Evolutionary conservation across 2,888 invertebrate genomes (phyloP), one percentile per base, ranked within the genome.

Genomic region (Napeogenes inachia): DNA sequence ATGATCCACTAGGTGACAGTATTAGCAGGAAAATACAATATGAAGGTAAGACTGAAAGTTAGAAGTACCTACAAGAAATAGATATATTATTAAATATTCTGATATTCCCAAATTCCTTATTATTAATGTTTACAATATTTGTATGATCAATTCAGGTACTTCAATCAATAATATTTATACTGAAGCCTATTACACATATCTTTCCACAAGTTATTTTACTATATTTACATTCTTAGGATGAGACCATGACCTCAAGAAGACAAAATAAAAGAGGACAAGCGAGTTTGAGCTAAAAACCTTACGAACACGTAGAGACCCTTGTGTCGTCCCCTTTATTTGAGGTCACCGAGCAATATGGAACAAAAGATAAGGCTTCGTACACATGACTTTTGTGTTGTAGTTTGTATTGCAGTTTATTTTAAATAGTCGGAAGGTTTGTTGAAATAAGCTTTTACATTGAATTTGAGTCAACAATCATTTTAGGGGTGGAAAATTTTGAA

Each of bases 301-400:
- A 42, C 8, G 30, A 50, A 50, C 30, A 50, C 50, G 30, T 50
- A 50, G 50, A 50, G 30, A 50, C 21, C 50, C 50, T 50, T 50
- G 30, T 50, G 30, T 30, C 50, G 30, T 50, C 21, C 50, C 50
- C 50, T 50, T 50, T 30, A 50, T 50, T 50, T 50, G 50, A 30
- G 50, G 50, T 50, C 50, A 50, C 50, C 13, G 47, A 42, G 42
- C 10, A 42, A 50, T 50, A 50, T 50, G 50, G 50, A 3, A 50
- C 50, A 50, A 50, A 50, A 50, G 50, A 30, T 50, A 50, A 50
- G 30, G 30, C 50, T 30, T 50, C 30, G 30, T 30, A 30, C 50
- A 50, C 30, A 50, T 30, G 6, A 47, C 30, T 30, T 50, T 21
- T 50, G 12, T 30, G 6, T 50, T 30, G 30, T 21, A 30, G 50